Conservation (phyloP, 2,888 invertebrate genomes). For the Pammene aurita region DNA sequence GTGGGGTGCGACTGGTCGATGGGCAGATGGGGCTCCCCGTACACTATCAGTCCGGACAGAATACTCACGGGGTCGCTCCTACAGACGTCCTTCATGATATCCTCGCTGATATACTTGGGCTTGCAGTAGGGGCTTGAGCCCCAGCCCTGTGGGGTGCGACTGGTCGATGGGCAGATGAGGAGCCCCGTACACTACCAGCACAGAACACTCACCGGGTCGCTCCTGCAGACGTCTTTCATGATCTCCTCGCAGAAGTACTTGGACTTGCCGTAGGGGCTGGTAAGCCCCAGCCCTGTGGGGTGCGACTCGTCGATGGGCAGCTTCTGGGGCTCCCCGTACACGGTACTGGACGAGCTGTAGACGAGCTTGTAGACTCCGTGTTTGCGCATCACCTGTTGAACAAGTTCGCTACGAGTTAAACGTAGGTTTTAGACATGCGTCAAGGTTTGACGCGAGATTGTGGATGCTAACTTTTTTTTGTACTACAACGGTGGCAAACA, state of each 20-base stretch:
- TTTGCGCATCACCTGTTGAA: conserved; percentile 88
- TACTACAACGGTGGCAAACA: too few relatives aligned
- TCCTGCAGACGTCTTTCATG: conserved; percentile 90
- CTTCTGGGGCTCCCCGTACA: conserved; percentile 93
- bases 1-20: conserved; percentile 92
- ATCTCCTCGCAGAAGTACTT: conserved; percentile 98
- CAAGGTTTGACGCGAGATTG: too few relatives aligned
- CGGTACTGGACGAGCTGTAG: conserved; percentile 95
- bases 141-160: conserved; percentile 90
- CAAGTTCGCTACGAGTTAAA: background rate
- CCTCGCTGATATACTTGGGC: conserved; percentile 97
- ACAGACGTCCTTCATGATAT: conserved; percentile 94
- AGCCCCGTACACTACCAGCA: too few relatives aligned
- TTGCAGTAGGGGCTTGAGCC: conserved; percentile 95
- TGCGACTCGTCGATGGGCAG: conserved; percentile 93
- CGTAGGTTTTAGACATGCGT: too few relatives aligned
- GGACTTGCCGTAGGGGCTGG: conserved; percentile 94
- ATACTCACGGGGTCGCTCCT: conserved; percentile 87
- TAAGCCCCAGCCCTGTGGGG: conserved; percentile 91
- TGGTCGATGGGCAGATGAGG: conserved; percentile 93
- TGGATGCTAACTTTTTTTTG: too few relatives aligned
- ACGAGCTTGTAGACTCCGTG: conserved; percentile 89
- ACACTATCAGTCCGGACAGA: conserved; percentile 84
- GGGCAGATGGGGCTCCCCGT: conserved; percentile 94
- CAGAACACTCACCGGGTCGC: conserved; percentile 86